Percentiles rank a stretch among this genome's conserved stretches.
Conservation (phyloP, 2,113 vertebrate species). For the Carassius gibelio region DNA sequence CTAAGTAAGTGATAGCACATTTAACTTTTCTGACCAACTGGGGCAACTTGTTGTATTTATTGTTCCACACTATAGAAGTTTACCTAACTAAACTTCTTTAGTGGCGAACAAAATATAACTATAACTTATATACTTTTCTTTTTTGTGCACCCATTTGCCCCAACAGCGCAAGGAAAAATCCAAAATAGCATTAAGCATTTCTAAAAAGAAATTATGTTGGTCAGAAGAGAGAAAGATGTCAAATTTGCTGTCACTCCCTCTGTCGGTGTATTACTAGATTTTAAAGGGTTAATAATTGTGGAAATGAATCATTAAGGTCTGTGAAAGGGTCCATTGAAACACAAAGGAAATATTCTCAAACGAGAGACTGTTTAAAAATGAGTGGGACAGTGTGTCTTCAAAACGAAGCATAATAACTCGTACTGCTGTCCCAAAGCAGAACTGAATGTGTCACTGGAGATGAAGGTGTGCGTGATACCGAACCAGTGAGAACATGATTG, state of each 20-base stretch:
- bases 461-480: conserved; percentile 35
- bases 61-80: no score
- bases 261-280: background rate
- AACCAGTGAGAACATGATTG: conserved; percentile 33
- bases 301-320: background rate
- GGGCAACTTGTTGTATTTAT: no score
- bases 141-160: background rate
- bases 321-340: background rate
- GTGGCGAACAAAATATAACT: background rate
- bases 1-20: background rate
- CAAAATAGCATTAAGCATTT: background rate
- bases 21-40: no score
- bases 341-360: background rate
- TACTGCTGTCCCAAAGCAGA: conserved; percentile 27
- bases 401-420: background rate
- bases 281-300: background rate
- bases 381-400: background rate
- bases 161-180: background rate
- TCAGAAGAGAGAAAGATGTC: background rate
- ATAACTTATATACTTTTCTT: background rate
- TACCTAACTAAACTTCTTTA: background rate
- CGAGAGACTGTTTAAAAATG: background rate
- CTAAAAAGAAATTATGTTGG: background rate
- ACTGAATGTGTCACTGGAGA: conserved; percentile 45
- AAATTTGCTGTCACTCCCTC: background rate